Conservation (phyloP, 2,888 invertebrate genomes). For the Morinoia aosen region DNA sequence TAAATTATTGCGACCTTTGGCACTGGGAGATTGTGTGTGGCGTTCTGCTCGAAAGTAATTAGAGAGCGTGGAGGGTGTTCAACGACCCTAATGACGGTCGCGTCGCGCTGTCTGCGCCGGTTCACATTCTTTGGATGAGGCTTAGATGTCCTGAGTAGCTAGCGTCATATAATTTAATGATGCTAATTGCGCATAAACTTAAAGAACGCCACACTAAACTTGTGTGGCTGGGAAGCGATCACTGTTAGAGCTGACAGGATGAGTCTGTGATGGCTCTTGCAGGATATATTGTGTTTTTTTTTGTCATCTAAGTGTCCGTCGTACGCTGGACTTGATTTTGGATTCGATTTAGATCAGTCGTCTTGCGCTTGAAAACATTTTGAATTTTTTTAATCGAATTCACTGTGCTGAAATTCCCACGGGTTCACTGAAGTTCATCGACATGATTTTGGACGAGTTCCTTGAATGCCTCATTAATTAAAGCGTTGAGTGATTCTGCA, state of each 20-base stretch:
- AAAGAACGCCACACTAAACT: background rate
- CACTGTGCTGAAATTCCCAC: background rate
- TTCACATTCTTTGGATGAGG: background rate
- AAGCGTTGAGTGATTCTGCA: background rate
- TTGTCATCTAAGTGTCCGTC: background rate
- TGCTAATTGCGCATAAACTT: slow-evolving; percentile 17
- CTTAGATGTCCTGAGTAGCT: slow-evolving; percentile 9
- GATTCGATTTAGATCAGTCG: background rate
- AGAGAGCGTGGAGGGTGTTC: background rate
- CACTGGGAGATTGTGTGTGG: background rate
- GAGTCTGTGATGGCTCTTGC: background rate
- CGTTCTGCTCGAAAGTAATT: background rate
- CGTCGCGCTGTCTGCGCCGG: background rate
- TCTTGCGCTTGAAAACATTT: background rate
- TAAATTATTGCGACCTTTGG: background rate
- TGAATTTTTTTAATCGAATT: background rate
- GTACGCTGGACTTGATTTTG: background rate
- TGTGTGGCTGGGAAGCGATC: background rate
- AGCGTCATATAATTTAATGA: slow-evolving; percentile 17
- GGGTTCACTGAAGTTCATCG: background rate
- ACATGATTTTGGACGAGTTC: background rate
- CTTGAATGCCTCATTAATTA: background rate
- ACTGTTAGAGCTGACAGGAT: background rate
- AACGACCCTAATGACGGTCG: background rate
- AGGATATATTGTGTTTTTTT: background rate